phyloP scores from a whole-genome alignment of 2,113 vertebrate species.

The Peromyscus maniculatus region DNA sequence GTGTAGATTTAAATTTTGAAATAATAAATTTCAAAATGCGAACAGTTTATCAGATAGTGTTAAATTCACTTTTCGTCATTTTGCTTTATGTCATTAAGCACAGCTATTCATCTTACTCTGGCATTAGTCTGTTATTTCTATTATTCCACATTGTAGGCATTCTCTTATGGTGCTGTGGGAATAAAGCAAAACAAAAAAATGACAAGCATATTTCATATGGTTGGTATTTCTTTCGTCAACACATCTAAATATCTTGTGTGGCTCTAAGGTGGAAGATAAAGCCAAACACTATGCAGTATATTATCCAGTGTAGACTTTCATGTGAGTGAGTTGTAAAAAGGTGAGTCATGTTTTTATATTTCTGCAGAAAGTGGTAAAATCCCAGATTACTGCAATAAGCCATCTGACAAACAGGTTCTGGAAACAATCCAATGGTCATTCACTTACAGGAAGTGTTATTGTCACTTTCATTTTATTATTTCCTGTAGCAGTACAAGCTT shows the following conservation, averaged over 20 bases:
- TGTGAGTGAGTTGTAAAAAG: conserved; percentile 9
- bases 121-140: conserved; percentile 8
- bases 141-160: background rate
- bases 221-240: conserved; percentile 30
- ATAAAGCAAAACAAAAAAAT: conserved; percentile 46
- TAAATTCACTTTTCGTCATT: conserved; percentile 58
- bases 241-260: conserved; percentile 4
- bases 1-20: conserved; percentile 64
- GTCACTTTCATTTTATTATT: conserved; percentile 39
- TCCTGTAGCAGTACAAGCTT: conserved; percentile 10
- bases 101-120: background rate
- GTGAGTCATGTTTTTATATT: conserved; percentile 1
- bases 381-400: conserved; percentile 36
- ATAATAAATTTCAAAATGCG: conserved; percentile 26
- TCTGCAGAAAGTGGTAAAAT: conserved; percentile 32
- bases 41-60: background rate
- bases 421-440: conserved; percentile 36
- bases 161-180: conserved; percentile 39
- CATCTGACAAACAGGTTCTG: background rate
- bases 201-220: background rate
- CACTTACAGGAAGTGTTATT: conserved; percentile 19
- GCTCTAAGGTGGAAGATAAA: conserved; percentile 47
- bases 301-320: background rate
- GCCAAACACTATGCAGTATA: background rate
- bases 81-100: conserved; percentile 14